Evolutionary conservation across 1,140 invertebrate species (phyloP).

Genomic region (Zaprionus lachaisei): DNA sequence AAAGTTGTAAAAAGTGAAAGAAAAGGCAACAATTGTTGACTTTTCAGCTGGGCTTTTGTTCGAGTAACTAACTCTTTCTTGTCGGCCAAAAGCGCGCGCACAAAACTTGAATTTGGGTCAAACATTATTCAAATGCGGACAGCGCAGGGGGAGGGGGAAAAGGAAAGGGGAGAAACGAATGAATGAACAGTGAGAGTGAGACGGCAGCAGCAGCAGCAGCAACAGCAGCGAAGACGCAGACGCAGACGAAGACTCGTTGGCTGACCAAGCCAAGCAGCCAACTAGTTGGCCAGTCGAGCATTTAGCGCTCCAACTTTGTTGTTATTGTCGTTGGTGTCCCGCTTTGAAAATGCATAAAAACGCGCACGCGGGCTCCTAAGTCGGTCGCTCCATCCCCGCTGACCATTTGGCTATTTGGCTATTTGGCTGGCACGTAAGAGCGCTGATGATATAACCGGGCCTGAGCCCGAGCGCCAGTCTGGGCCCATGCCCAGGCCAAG

Average conservation of each 20-base stretch:
- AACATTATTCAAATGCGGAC: slow-evolving; percentile 78
- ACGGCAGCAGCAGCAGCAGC: slow-evolving; percentile 27
- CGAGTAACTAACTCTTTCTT: slow-evolving; percentile 74
- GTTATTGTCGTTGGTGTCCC: slow-evolving; percentile 61
- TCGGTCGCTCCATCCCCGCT: slow-evolving; percentile 72
- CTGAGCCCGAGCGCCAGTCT: slow-evolving; percentile 33
- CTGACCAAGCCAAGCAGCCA: slow-evolving; percentile 59
- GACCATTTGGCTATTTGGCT: slow-evolving; percentile 63
- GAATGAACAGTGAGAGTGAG: slow-evolving; percentile 53
- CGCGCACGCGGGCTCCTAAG: slow-evolving; percentile 70
- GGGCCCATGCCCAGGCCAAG: slow-evolving; percentile 35
- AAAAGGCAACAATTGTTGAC: slow-evolving; percentile 68
- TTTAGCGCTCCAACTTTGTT: slow-evolving; percentile 56
- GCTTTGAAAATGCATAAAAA: slow-evolving; percentile 77
- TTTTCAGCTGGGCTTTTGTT: slow-evolving; percentile 74
- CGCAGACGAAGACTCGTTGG: slow-evolving; percentile 35
- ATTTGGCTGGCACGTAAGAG: slow-evolving; percentile 79
- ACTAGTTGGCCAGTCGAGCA: slow-evolving; percentile 75
- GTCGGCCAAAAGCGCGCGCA: slow-evolving; percentile 65
- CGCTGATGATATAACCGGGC: slow-evolving; percentile 78
- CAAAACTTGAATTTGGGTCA: slow-evolving; percentile 78
- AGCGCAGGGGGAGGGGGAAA: not conserved
- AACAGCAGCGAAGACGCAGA: not conserved
- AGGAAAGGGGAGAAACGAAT: slow-evolving; percentile 20
- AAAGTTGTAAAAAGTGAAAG: slow-evolving; percentile 46